These are phyloP conservation scores for Ypsolopha scabrella DNA, from an alignment of 2,888 invertebrate species.

Conservation along the genomic window DNA sequence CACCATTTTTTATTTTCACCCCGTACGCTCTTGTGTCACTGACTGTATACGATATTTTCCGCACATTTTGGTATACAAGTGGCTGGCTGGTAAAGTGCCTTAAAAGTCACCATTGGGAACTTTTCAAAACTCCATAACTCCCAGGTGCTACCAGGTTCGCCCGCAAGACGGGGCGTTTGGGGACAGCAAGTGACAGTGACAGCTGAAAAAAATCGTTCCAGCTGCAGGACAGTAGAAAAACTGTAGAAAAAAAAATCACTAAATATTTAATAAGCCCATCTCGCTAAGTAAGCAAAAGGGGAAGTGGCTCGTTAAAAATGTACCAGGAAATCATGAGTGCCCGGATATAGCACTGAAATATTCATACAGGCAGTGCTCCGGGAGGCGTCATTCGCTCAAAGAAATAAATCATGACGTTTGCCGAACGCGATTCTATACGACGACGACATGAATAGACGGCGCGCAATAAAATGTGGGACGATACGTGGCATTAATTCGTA, in stretches of 20 bases:
- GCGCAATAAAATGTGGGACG: background rate
- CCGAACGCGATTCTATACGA: background rate
- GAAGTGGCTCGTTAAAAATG: conserved; percentile 28
- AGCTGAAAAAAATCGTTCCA: too few relatives aligned
- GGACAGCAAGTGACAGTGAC: too few relatives aligned
- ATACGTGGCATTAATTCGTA: background rate
- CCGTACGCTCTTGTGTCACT: too few relatives aligned
- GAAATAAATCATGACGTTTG: conserved; percentile 14
- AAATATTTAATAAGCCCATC: conserved; percentile 3
- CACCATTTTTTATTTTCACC: too few relatives aligned
- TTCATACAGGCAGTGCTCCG: conserved; percentile 19
- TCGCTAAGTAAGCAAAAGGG: background rate
- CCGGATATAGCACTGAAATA: conserved; percentile 29
- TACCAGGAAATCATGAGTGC: conserved; percentile 28
- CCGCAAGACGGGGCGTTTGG: too few relatives aligned
- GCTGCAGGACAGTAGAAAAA: too few relatives aligned
- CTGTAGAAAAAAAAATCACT: conserved; percentile 1
- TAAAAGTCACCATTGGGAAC: too few relatives aligned
- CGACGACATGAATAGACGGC: background rate
- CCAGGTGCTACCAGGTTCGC: too few relatives aligned
- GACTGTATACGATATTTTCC: too few relatives aligned
- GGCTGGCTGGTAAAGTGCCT: too few relatives aligned
- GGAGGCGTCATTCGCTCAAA: conserved; percentile 9
- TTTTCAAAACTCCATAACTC: too few relatives aligned
- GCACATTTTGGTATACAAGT: too few relatives aligned